Conservation (phyloP, 2,888 invertebrate species). For the Synanthedon tipuliformis region DNA sequence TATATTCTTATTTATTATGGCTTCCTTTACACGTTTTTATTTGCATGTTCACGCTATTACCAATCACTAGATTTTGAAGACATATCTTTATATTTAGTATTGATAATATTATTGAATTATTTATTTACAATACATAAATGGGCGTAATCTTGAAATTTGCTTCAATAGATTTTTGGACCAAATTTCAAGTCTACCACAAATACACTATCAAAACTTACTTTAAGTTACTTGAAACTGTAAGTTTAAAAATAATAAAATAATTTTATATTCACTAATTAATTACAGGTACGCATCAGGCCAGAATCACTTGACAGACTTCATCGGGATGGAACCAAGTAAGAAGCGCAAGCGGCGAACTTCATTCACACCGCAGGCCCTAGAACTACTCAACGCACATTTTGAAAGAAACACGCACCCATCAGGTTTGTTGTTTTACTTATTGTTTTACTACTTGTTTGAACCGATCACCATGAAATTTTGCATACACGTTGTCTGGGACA, state of each 20-base stretch:
- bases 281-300: conserved; percentile 91
- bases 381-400: conserved; percentile 94
- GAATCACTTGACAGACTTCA: conserved; percentile 94
- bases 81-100: too few species aligned
- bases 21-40: too few species aligned
- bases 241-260: neutral
- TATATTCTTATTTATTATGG: too few species aligned
- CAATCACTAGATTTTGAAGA: too few species aligned
- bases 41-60: too few species aligned
- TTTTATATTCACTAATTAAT: conserved; percentile 17
- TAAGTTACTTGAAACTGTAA: neutral
- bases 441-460: too few species aligned
- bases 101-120: too few species aligned
- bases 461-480: too few species aligned
- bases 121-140: too few species aligned
- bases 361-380: conserved; percentile 96
- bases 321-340: conserved; percentile 96
- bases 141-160: too few species aligned
- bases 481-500: too few species aligned
- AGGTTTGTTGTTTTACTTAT: conserved; percentile 67
- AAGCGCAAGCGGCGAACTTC: conserved; percentile 96
- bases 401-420: conserved; percentile 98
- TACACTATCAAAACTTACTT: neutral
- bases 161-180: too few species aligned
- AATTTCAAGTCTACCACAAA: neutral